Conservation (phyloP, 2,888 invertebrate genomes). For the Cyrtodaria siliqua region DNA sequence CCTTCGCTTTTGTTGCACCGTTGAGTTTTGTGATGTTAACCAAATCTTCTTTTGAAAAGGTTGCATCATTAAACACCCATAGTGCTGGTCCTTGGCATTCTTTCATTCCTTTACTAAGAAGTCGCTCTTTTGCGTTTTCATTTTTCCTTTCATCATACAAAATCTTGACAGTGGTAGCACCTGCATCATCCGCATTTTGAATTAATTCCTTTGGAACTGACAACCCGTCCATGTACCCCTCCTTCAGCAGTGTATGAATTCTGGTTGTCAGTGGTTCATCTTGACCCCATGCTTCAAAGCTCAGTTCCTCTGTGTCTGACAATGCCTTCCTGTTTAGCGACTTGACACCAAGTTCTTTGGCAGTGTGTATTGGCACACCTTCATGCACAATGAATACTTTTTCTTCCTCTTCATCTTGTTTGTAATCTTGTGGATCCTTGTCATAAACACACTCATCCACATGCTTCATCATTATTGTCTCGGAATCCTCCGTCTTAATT, state of each 20-base stretch:
- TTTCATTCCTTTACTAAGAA: conserved; percentile 79
- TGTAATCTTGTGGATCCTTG: conserved; percentile 35
- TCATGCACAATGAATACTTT: conserved; percentile 67
- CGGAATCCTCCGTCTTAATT: conserved; percentile 22
- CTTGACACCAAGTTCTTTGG: conserved; percentile 74
- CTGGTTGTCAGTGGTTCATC: conserved; percentile 76
- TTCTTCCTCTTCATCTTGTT: conserved; percentile 46
- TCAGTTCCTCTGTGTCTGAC: conserved; percentile 60
- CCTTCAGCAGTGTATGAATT: conserved; percentile 69
- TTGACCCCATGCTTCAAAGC: conserved; percentile 75
- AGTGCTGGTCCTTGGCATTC: conserved; percentile 83
- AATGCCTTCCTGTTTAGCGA: conserved; percentile 72
- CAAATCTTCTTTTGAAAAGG: conserved; percentile 81
- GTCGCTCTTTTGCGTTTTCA: conserved; percentile 60
- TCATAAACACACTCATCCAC: conserved; percentile 49
- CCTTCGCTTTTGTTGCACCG: conserved; percentile 80
- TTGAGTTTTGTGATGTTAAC: conserved; percentile 81
- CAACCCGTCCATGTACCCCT: conserved; percentile 80
- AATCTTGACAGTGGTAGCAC: conserved; percentile 72
- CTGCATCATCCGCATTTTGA: conserved; percentile 83
- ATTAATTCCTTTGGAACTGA: conserved; percentile 82
- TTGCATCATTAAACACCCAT: conserved; percentile 82
- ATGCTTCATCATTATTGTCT: conserved; percentile 11
- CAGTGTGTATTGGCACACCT: conserved; percentile 66
- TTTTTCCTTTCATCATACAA: conserved; percentile 82